A percentile compares a stretch with the other conserved stretches of the same genome.
phyloP scores from a whole-genome alignment of 2,113 vertebrate genomes.

The Helogale parvula region DNA sequence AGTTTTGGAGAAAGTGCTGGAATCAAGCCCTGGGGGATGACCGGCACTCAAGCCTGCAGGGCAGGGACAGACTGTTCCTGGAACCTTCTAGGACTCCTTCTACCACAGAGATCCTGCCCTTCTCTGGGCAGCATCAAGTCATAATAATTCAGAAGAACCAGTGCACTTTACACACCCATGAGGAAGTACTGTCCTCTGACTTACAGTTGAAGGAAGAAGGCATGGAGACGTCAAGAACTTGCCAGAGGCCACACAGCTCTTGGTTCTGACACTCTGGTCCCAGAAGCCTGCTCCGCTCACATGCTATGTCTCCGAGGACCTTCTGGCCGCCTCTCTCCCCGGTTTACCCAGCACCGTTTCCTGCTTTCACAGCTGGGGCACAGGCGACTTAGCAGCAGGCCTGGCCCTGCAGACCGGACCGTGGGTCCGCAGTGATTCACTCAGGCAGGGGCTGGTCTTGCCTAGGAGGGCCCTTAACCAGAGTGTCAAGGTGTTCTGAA shows the following conservation, averaged over 20 bases:
- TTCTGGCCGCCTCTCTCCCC: background rate
- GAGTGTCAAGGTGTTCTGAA: background rate
- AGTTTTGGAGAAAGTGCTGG: background rate
- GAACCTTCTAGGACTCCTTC: background rate
- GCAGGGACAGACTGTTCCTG: background rate
- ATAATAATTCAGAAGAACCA: background rate
- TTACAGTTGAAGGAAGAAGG: background rate
- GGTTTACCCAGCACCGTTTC: background rate
- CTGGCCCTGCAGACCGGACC: rapidly evolving
- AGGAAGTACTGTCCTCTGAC: background rate
- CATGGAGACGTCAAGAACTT: background rate
- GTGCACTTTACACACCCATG: rapidly evolving
- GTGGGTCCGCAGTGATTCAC: background rate
- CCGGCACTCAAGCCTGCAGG: background rate
- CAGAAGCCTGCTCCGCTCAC: background rate
- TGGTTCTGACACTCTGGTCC: too few species aligned
- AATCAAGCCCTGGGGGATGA: background rate
- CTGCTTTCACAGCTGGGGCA: background rate
- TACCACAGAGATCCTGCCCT: background rate
- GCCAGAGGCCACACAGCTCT: background rate
- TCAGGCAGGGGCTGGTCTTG: background rate
- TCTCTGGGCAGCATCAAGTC: background rate
- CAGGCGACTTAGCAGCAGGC: background rate
- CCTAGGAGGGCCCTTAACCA: background rate
- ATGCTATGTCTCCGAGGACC: background rate